Conservation (phyloP, 2,113 vertebrate genomes). For the Pomatostomus ruficeps region DNA sequence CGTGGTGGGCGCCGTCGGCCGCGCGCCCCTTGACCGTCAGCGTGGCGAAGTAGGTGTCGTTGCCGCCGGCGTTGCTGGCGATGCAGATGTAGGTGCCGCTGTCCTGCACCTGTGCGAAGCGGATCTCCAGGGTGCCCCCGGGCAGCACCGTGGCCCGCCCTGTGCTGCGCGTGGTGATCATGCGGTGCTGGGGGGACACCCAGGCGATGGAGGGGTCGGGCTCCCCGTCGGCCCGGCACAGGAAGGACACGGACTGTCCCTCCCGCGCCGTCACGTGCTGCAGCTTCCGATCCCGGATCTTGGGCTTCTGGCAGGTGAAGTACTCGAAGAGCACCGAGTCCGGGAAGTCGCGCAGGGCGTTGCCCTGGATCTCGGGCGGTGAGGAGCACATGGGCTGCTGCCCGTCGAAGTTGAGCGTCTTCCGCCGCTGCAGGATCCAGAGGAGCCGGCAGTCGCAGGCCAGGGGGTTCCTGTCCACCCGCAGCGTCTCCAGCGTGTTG, state of each 20-base stretch:
- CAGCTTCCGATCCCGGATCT: constrained; percentile 90
- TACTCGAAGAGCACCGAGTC: constrained; percentile 93
- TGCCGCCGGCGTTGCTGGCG: constrained; percentile 94
- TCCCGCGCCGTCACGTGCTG: constrained; percentile 84
- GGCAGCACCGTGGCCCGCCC: constrained; percentile 83
- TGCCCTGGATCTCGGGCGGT: constrained; percentile 85
- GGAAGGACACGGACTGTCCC: constrained; percentile 86
- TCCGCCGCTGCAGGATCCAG: constrained; percentile 93
- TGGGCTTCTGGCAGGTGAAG: constrained; percentile 93
- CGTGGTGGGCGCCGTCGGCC: constrained; percentile 62
- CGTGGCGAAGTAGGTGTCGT: constrained; percentile 95
- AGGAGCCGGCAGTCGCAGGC: constrained; percentile 95
- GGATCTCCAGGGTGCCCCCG: constrained; percentile 88
- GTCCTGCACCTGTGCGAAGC: constrained; percentile 85
- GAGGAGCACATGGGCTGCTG: constrained; percentile 84
- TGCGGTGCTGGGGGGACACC: constrained; percentile 90
- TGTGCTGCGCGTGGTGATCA: constrained; percentile 80
- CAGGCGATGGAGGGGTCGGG: constrained; percentile 86
- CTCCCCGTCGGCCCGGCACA: constrained; percentile 90
- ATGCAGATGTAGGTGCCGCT: constrained; percentile 98
- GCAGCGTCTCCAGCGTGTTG: constrained; percentile 88
- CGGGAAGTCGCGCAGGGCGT: constrained; percentile 83
- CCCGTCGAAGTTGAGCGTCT: constrained; percentile 90
- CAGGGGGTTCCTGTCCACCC: constrained; percentile 90
- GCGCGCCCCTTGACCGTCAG: constrained; percentile 82